Evolutionary conservation across 2,888 invertebrate genomes (phyloP).

Genomic region (Smittia aterrima): DNA sequence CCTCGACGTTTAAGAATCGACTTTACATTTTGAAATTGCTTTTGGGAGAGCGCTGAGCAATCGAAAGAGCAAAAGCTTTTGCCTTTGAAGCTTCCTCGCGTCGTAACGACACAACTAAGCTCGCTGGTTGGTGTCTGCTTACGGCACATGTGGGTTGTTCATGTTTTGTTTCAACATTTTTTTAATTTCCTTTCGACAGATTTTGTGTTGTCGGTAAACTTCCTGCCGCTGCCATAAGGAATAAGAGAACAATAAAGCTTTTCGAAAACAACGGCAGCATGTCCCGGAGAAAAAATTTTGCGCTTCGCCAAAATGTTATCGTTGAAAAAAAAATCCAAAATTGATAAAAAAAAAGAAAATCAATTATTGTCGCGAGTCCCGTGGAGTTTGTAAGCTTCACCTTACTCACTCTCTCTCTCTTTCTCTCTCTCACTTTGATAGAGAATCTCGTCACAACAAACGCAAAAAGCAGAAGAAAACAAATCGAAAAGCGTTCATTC

Average conservation of each 20-base stretch:
- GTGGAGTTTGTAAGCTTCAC: too few species aligned
- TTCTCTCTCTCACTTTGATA: too few species aligned
- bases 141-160: neutral
- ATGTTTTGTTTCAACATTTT: slow-evolving; percentile 9
- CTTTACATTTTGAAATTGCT: too few species aligned
- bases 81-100: too few species aligned
- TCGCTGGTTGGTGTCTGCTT: neutral
- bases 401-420: too few species aligned
- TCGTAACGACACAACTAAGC: too few species aligned
- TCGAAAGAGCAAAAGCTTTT: too few species aligned
- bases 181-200: slow-evolving; percentile 22
- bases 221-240: slow-evolving; percentile 10
- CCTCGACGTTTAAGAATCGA: too few species aligned
- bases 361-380: neutral
- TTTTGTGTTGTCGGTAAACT: neutral
- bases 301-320: neutral
- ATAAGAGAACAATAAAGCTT: neutral
- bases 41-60: too few species aligned
- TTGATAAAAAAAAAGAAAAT: neutral
- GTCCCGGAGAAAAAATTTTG: neutral
- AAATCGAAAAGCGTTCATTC: slow-evolving; percentile 18
- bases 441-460: neutral
- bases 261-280: neutral
- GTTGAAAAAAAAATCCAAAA: neutral
- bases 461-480: neutral